Evolutionary conservation across 2,888 invertebrate genomes (phyloP), one percentile per base, ranked within the genome.

Genomic region (Lutraria lutraria): DNA sequence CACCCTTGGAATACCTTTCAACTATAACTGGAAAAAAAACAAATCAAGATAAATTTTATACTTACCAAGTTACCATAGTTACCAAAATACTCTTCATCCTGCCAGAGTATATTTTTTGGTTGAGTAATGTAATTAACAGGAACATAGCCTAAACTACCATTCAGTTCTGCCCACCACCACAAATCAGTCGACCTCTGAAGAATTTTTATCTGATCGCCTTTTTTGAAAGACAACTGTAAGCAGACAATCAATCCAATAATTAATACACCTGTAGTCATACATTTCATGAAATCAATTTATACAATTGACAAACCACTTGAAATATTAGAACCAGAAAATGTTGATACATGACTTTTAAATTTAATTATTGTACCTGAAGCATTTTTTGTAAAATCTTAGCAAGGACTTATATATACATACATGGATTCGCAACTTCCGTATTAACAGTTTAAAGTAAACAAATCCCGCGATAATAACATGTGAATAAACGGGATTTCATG

Each of bases 101-200:
- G 93, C 94, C 94, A 94, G 19, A 34, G 87, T 2, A 89, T 25
- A 29, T 92, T 85, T 34, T 89, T 89, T 8, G 79, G 76, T 29
- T 86, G 83, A 16, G 56, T 76, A n/a, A 94, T 83, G 79, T 94
- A 92, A 84, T 93, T 94, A 80, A 88, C 93, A 87, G 94, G 94
- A 12, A 93, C 93, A 87, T 93, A 94, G 25, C 94, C 94, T 85
- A 89, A 76, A 52, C 76, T 29, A 81, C 94, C 94, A 82, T 92
- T 86, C 16, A 92, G 68, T 86, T 93, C 93, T 21, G 92, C 94
- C 94, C 94, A 94, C 94, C 94, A 94, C 94, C 94, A 94, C 52
- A 92, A 86, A 13, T 92, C 90, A 79, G 85, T 91, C 15, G 91
- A 90, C 87, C 92, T 94, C 76, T 92, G 76, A 12, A 93, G 56